Evolutionary conservation across 2,113 vertebrate species (phyloP), one percentile per base, ranked within the genome.

Genomic region (Symphodus melops): DNA sequence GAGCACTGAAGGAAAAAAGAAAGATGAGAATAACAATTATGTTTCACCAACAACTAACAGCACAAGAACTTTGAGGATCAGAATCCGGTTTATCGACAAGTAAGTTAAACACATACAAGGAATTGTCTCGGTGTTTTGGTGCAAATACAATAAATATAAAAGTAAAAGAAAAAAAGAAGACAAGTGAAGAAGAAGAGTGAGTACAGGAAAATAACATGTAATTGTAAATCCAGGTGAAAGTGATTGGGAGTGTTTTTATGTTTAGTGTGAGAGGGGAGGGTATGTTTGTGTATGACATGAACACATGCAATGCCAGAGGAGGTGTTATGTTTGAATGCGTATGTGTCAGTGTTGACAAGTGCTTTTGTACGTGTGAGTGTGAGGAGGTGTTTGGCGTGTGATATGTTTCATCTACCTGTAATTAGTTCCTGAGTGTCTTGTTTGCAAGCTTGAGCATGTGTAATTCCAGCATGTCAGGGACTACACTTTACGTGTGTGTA

Each of bases 1-100:
- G 92, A 88, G 68, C 92, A 93, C 92, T 93, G 69, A 1, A 57
- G 57, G 44, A 75, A 28, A 48, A 10, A 44, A 7, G 48, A 1
- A 36, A 9, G 58, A 7, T 49, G 23, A 53, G 13, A 37, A 53
- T 42, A 49, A 25, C 20, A 21, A 12, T 16, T 41, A 48, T 66
- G 14, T 17, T 65, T 20, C 51, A 33, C 28, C 28, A 5, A 5
- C 28, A 33, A 21, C 23, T 54, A 36, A 36, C 14, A 8, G 25
- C 28, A 2, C 14, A 49, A n/a, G 5, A 13, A 19, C 9, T 20
- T 9, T 41, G 2, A 41, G 39, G 11, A 41, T 41, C 8, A 41
- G 39, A 41, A 11, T 11, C 39, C 10, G 39, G 39, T 9, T 41
- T 9, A 3, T 41, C 6, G 8, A 9, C 39, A 41, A 41, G 39